A percentile compares a stretch with the other conserved stretches of the same genome.
Conservation (phyloP, 2,888 invertebrate species). For the Eupithecia vulgata region DNA sequence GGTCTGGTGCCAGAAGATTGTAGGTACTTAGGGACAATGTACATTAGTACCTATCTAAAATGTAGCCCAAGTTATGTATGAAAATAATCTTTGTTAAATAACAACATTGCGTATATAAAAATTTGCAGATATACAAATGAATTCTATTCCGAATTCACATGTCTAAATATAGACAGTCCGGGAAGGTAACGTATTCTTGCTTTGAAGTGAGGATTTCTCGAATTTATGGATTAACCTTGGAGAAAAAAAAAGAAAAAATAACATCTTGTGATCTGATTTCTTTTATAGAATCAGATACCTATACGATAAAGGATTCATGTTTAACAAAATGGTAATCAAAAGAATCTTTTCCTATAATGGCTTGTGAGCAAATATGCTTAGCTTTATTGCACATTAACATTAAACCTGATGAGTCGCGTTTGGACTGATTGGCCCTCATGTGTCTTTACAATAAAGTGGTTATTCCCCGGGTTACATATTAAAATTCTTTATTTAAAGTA, state of each 20-base stretch:
- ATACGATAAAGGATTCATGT: not conserved
- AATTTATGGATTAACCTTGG: not conserved
- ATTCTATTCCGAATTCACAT: not conserved
- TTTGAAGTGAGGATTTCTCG: slow-evolving; percentile 2
- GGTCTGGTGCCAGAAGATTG: not conserved
- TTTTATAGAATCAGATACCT: not conserved
- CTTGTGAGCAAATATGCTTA: not conserved
- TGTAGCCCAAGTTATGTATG: not conserved
- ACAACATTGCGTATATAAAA: not conserved
- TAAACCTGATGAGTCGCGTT: not conserved
- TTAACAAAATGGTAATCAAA: not conserved
- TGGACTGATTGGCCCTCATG: too few relatives aligned
- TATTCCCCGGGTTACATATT: too few relatives aligned
- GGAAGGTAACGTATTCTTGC: not conserved
- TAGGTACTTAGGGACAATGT: too few relatives aligned
- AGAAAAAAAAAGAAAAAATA: not conserved
- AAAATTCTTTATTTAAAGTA: too few relatives aligned
- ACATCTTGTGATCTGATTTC: not conserved
- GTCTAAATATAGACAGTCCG: not conserved
- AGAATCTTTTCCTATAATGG: not conserved
- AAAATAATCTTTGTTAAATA: not conserved
- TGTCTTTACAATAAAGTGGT: too few relatives aligned
- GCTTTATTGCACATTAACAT: not conserved
- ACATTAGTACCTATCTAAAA: not conserved
- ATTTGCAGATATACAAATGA: not conserved